These are phyloP conservation scores for Epinotia demarniana DNA, from an alignment of 2,888 invertebrate species.

Conservation along the genomic window DNA sequence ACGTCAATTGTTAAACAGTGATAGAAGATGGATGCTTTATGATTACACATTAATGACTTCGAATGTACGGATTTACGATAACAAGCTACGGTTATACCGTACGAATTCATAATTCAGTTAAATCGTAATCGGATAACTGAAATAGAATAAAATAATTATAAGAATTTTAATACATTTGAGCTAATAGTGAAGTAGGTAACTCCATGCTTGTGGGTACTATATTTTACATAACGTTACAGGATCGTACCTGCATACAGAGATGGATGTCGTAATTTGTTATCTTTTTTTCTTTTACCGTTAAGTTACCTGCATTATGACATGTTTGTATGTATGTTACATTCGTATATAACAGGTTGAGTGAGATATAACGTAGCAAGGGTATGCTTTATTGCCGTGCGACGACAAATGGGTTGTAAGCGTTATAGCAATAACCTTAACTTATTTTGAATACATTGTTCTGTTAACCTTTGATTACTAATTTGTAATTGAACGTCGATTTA, in stretches of 20 bases:
- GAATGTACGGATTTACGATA: background rate
- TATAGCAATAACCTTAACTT: conserved; percentile 18
- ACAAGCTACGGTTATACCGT: background rate
- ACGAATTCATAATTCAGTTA: background rate
- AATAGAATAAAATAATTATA: conserved; percentile 1
- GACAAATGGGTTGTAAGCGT: conserved; percentile 8
- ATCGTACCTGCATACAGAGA: background rate
- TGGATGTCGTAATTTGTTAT: background rate
- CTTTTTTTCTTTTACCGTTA: conserved; percentile 4
- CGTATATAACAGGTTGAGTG: conserved; percentile 16
- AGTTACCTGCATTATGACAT: conserved; percentile 27
- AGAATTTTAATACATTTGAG: conserved; percentile 11
- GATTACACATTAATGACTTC: background rate
- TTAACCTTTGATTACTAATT: conserved; percentile 27
- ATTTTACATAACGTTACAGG: background rate
- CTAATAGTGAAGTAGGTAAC: background rate
- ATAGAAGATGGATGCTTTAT: background rate
- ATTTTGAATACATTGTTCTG: conserved; percentile 28
- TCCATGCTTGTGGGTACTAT: background rate
- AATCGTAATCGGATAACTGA: conserved; percentile 3
- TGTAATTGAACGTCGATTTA: conserved; percentile 21
- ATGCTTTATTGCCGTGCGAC: conserved; percentile 3
- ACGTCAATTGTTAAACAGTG: conserved; percentile 12
- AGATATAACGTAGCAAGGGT: conserved; percentile 10
- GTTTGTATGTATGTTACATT: background rate